Base-by-base conservation (phyloP, 2,797 vertebrate genomes). In the Schizopygopsis malacanthus region DNA sequence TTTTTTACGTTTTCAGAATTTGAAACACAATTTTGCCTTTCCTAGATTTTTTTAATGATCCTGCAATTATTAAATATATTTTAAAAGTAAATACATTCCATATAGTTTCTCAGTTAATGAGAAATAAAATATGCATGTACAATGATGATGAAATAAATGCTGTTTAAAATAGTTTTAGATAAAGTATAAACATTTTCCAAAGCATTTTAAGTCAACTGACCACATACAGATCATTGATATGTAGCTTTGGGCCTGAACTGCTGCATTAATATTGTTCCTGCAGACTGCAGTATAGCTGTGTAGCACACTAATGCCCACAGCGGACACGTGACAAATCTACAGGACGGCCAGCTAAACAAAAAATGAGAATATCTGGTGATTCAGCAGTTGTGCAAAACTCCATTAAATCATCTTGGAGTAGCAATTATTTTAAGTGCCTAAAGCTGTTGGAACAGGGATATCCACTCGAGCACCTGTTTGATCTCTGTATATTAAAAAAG, bases 371-470 rank as follows among this genome's bases (percentile, higher is more conserved):
- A 56, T 84, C 72, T 20, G 39, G 20, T 63, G 86, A 80, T 45
- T 75, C 47, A 75, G 45, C 43, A 80, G 79, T 39, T 71, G 37
- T 3, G 37, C 13, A 82, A 63, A 41, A 83, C 76, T 73, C 28
- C 45, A 81, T 39, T 67, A 80, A 81, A 81, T 47, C 59, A 84
- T 59, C 20, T n/a, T 47, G 33, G 8, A 45, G 28, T 56, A 80
- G 45, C 47, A 67, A 87, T 84, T 83, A 75, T 83, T 69, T 75
- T 54, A 84, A 87, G 82, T 81, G 86, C 78, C 8, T 69, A 59
- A 80, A 54, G 45, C 82, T 61, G 20, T 39, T 73, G 45, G n/a
- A 72, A 47, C 41, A 63, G 3, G 10, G 16, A 22, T n/a, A 63
- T 71, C 41, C 56, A 54, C 37, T 73, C 37, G 6, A 79, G 47